Evolutionary conservation across 1,140 invertebrate genomes (phyloP).

Genomic region (Orius insidiosus): DNA sequence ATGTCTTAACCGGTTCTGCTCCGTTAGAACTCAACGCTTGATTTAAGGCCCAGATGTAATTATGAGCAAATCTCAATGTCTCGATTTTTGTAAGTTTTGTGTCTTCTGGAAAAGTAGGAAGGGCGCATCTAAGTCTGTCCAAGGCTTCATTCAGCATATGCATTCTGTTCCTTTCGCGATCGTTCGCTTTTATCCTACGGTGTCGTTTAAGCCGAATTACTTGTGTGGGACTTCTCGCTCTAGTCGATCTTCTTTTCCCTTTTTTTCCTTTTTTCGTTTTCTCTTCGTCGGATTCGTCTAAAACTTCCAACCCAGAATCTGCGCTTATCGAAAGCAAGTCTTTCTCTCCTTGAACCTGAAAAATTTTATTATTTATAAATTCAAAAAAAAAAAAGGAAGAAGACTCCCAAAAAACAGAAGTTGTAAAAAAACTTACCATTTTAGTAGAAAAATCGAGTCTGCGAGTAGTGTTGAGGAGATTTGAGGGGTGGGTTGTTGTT

Average conservation of each 20-base stretch:
- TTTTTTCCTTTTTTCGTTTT: constrained; percentile 13
- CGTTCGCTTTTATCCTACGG: constrained; percentile 85
- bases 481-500: no score
- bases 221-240: constrained; percentile 34
- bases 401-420: no score
- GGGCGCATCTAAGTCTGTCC: constrained; percentile 64
- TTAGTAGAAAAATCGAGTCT: no score
- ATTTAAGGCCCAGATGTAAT: constrained; percentile 82
- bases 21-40: constrained; percentile 44
- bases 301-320: constrained; percentile 15
- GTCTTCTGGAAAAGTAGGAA: constrained; percentile 80
- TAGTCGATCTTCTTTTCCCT: constrained; percentile 22
- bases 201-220: constrained; percentile 61
- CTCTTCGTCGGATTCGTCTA: constrained; percentile 14
- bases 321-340: constrained; percentile 9
- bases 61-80: constrained; percentile 86
- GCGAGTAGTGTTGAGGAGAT: no score
- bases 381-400: no score
- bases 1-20: constrained; percentile 31
- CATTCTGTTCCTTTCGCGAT: constrained; percentile 90
- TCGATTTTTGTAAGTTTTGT: constrained; percentile 99
- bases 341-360: constrained; percentile 9
- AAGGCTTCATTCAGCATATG: constrained; percentile 90
- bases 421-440: no score
- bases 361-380: no score